These are phyloP conservation scores for Gadopsis marmoratus DNA, from an alignment of 2,797 vertebrate genomes.

Conservation along the genomic window DNA sequence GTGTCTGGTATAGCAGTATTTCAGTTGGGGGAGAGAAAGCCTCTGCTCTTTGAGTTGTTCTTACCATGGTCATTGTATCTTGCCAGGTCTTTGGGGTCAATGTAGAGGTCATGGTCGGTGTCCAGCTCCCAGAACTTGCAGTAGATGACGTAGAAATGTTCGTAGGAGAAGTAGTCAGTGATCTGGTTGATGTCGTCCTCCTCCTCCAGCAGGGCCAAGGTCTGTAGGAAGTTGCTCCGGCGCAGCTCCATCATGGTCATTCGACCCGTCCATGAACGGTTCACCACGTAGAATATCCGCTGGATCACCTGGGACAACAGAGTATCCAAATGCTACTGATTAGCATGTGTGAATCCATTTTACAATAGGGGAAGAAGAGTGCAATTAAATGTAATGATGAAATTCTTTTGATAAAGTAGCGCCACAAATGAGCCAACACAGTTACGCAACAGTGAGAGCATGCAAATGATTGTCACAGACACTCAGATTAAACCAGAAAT, in stretches of 20 bases:
- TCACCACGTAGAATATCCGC: conserved; percentile 98
- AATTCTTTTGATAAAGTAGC: background rate
- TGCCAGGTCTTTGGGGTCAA: conserved; percentile 95
- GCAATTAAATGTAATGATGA: background rate
- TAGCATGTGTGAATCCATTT: background rate
- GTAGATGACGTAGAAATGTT: conserved; percentile 99
- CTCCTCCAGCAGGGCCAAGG: conserved; percentile 96
- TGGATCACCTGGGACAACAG: conserved; percentile 91
- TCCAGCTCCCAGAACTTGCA: conserved; percentile 99
- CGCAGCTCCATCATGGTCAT: conserved; percentile 95
- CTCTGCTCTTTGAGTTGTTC: conserved; percentile 29
- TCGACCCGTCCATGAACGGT: conserved; percentile 97
- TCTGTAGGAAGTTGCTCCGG: conserved; percentile 99
- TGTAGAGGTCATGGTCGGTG: conserved; percentile 97
- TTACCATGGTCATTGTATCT: conserved; percentile 97
- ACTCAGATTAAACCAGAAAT: background rate
- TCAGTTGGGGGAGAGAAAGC: conserved; percentile 1
- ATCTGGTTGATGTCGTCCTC: conserved; percentile 99
- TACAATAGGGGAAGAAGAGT: background rate
- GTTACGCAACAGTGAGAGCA: background rate
- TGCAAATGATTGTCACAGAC: background rate
- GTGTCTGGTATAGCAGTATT: background rate
- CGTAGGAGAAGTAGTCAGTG: conserved; percentile 99
- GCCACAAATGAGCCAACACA: background rate
- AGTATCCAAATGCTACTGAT: background rate